phyloP scores from a whole-genome alignment of 2,113 vertebrate genomes.

The Aphelocoma coerulescens region DNA sequence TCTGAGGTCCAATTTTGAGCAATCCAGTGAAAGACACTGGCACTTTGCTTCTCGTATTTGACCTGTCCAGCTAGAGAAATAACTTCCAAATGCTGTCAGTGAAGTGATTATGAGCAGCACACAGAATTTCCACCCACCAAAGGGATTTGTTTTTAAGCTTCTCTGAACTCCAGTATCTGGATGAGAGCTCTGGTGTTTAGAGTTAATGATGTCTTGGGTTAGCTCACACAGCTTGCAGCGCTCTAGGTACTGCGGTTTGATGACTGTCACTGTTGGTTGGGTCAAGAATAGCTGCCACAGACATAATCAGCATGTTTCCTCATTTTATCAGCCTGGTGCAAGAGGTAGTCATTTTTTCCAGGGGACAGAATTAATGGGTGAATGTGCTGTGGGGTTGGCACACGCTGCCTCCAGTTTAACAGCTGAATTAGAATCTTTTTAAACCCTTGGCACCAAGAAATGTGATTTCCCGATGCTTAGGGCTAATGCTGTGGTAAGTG shows the following conservation, averaged over 20 bases:
- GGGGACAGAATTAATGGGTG: slow-evolving; percentile 62
- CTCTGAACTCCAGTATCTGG: slow-evolving; percentile 46
- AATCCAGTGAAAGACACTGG: background rate
- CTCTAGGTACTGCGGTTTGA: slow-evolving; percentile 30
- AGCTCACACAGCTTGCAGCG: slow-evolving; percentile 51
- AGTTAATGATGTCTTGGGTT: slow-evolving; percentile 65
- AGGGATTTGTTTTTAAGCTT: slow-evolving; percentile 62
- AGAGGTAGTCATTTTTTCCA: slow-evolving; percentile 53
- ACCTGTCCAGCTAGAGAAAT: slow-evolving; percentile 5
- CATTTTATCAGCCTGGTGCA: slow-evolving; percentile 58
- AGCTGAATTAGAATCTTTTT: slow-evolving; percentile 63
- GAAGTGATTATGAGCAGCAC: background rate
- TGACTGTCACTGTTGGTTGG: slow-evolving; percentile 65
- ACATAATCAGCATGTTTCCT: slow-evolving; percentile 53
- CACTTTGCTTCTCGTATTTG: background rate
- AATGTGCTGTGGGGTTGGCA: slow-evolving; percentile 51
- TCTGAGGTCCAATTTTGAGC: background rate
- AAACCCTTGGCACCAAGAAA: slow-evolving; percentile 64
- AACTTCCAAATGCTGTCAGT: background rate
- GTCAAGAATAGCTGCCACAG: slow-evolving; percentile 61
- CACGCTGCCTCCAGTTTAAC: slow-evolving; percentile 53
- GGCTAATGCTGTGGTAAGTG: slow-evolving; percentile 49
- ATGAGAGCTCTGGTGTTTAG: slow-evolving; percentile 48
- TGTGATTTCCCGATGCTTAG: slow-evolving; percentile 59
- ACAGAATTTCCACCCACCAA: slow-evolving; percentile 27